Conservation (phyloP, 2,797 vertebrate species). For the Simalia tracyae region DNA sequence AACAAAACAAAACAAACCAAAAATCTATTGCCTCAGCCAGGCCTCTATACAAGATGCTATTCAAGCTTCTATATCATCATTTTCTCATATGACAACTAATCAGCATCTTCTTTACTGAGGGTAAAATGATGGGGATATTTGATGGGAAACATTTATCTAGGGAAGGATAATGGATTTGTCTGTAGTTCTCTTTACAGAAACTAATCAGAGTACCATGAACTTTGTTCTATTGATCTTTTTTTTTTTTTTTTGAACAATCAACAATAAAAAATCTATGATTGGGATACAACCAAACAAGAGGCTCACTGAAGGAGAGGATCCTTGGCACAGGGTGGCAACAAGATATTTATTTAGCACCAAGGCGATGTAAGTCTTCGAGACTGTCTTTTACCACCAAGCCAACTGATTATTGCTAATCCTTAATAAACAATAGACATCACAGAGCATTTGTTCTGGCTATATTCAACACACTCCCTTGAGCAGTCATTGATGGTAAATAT, state of each 20-base stretch:
- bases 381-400: neutral
- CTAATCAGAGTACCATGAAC: conserved; percentile 20
- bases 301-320: neutral
- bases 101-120: conserved; percentile 42
- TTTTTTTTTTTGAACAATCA: conserved; percentile 31
- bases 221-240: conserved; percentile 41
- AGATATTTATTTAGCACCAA: neutral
- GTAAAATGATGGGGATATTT: conserved; percentile 51
- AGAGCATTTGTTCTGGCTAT: neutral
- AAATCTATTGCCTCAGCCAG: neutral
- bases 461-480: neutral
- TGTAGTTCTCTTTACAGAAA: conserved; percentile 21
- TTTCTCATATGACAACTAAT: conserved; percentile 52
- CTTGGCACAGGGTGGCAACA: neutral
- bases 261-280: conserved; percentile 34
- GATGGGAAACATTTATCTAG: conserved; percentile 59
- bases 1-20: conserved; percentile 13
- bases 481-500: neutral
- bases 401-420: neutral
- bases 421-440: neutral
- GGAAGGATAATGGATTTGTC: conserved; percentile 53
- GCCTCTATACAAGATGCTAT: conserved; percentile 31
- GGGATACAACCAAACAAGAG: neutral
- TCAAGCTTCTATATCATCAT: conserved; percentile 41
- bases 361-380: too few relatives aligned